Conservation (phyloP, 2,113 vertebrate species). For the Peucedramus taeniatus region DNA sequence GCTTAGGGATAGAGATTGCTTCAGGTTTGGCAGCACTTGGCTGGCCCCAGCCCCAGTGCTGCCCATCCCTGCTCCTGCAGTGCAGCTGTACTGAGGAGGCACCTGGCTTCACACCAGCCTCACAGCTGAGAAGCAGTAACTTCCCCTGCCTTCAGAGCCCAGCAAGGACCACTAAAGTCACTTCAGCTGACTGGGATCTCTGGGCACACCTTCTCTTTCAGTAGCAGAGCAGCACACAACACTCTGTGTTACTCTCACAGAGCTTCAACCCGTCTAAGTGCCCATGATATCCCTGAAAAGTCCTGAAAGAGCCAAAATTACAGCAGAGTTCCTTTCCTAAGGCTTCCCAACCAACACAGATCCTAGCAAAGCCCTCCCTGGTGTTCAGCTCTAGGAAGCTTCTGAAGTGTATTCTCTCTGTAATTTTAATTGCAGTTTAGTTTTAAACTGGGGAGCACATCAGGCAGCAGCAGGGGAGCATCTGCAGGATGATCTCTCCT, state of each 20-base stretch:
- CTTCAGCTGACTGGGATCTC: not conserved
- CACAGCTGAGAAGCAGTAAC: not conserved
- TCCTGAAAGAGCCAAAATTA: not conserved
- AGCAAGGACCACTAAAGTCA: rapidly evolving
- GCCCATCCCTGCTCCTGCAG: not conserved
- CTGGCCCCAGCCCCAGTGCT: not conserved
- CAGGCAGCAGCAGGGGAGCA: not conserved
- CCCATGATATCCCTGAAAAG: not conserved
- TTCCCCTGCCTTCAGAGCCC: not conserved
- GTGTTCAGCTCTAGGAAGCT: not conserved
- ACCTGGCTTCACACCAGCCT: not conserved
- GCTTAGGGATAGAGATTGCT: not conserved
- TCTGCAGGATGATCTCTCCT: not conserved
- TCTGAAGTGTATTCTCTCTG: not conserved
- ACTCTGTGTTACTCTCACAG: rapidly evolving
- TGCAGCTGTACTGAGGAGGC: rapidly evolving
- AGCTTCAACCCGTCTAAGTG: not conserved
- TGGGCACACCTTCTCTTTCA: not conserved
- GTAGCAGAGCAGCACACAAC: not conserved
- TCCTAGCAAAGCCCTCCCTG: rapidly evolving
- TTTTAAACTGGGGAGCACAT: not conserved
- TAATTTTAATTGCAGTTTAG: not conserved
- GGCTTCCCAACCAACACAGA: not conserved
- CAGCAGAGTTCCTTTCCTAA: not conserved
- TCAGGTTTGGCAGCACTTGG: not conserved